phyloP scores from a whole-genome alignment of 2,113 vertebrate species.

The Etheostoma spectabile region DNA sequence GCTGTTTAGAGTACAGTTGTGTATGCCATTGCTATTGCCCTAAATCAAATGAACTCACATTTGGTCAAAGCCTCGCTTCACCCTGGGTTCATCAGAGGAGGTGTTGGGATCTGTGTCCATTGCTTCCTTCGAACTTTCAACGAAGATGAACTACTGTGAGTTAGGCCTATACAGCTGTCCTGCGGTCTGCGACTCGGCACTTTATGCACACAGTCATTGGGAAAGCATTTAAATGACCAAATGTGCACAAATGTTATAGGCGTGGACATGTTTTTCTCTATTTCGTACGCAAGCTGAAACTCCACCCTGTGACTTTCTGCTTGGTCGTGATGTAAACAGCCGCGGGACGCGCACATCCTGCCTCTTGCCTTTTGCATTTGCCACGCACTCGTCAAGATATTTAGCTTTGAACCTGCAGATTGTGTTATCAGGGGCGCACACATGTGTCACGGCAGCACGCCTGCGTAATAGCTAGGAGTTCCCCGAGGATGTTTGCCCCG shows the following conservation, averaged over 20 bases:
- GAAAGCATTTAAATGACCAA: slow-evolving; percentile 18
- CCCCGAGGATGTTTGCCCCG: slow-evolving; percentile 1
- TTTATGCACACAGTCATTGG: not conserved
- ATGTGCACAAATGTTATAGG: slow-evolving; percentile 14
- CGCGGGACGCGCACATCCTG: not conserved
- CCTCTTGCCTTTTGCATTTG: not conserved
- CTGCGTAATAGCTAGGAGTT: slow-evolving; percentile 58
- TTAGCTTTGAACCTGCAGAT: slow-evolving; percentile 63
- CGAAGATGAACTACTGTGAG: slow-evolving; percentile 33
- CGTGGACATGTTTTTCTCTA: slow-evolving; percentile 17
- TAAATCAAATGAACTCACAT: slow-evolving; percentile 76
- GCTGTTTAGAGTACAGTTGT: not conserved
- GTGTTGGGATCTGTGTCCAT: slow-evolving; percentile 16
- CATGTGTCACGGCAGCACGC: slow-evolving; percentile 22
- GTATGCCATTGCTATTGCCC: not conserved
- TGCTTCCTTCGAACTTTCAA: slow-evolving; percentile 10
- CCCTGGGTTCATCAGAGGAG: slow-evolving; percentile 26
- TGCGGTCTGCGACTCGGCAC: not conserved
- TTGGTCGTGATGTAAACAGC: slow-evolving; percentile 5
- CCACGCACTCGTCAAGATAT: not conserved
- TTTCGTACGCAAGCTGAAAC: slow-evolving; percentile 6
- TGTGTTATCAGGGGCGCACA: slow-evolving; percentile 81
- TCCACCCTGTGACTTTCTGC: slow-evolving; percentile 27
- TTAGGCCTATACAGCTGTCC: not conserved
- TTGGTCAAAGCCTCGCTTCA: slow-evolving; percentile 70